Base-by-base conservation (phyloP, 2,888 invertebrate genomes). In the Sarcophaga carnaria region DNA sequence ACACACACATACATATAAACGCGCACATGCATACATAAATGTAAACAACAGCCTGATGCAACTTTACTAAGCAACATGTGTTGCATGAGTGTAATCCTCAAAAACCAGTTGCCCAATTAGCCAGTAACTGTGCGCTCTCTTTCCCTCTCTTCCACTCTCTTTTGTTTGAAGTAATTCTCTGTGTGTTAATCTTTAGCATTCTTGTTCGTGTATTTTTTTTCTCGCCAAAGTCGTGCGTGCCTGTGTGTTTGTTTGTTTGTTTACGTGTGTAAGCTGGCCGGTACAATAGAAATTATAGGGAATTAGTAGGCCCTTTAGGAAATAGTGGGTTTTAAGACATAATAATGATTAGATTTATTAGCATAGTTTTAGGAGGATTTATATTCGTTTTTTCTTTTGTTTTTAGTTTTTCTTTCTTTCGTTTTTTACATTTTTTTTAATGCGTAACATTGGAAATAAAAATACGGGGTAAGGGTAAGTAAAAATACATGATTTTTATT, bases 341-440 rank as follows among this genome's bases (percentile, higher is more conserved):
- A 37, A 37, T 37, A 10, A 37, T 45, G 27, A 37, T 66, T 66
- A 11, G 27, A 66, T 59, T 37, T 59, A 59, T 66, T n/a, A 66
- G 66, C 66, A 66, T 66, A 66, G 37, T 66, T 66, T 66, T 66
- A 66, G 66, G 45, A 37, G 66, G 4, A 10, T 37, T 64, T 25
- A 17, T 59, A 2, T 17, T 4, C 5, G 14, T 59, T 66, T 3
- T 37, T 45, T 45, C 2, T 37, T 27, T 27, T 5, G 3, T 37
- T 37, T 37, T 37, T 37, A 8, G 37, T 37, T 10, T 37, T 37
- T 37, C 37, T 37, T 37, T 2, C 37, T 37, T 37, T 37, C 6
- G 6, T 1, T 37, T 37, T 37, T 8, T 37, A 2, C 2, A 8
- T 2, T 2, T 37, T 37, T 37, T 37, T 37, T 8, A 37, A 37